Base-by-base conservation (phyloP, 2,888 invertebrate genomes). In the Oligia fasciuncula region DNA sequence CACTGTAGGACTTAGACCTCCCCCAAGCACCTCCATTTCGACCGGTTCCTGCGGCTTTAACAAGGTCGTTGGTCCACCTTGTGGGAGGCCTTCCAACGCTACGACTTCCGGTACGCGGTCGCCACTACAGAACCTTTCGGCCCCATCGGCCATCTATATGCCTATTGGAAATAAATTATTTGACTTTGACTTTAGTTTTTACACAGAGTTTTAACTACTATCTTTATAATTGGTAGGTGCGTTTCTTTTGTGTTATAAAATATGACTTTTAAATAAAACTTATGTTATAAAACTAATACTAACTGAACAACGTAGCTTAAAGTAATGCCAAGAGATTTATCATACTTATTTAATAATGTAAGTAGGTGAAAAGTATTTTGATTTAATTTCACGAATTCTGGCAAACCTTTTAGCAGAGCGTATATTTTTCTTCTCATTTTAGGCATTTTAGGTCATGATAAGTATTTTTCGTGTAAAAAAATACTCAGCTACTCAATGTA, bases 401-500 rank as follows among this genome's bases (percentile, higher is more conserved):
- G 57, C 1, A 35, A 46, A 74, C 19, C 4, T 23, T 54, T 43
- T 1, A 76, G 4, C 9, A 19, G 4, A 46, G 17, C 57, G 6
- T 57, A 4, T 35, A 35, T 71, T 40, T n/a, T 62, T 19, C 8
- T 19, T 65, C 14, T 51, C 51, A 8, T 13, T 51, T 49, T 3
- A 29, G 46, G 11, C 13, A 46, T 8, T n/a, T 40, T 40, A 6
- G 23, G 11, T 29, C 0, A 6, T 23, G 14, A 67, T 4, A n/a
- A 35, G 46, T 46, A 23, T 40, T 71, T 62, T 49, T 49, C 23
- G n/a, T 46, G 19, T 49, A 17, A 65, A 62, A 66, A 54, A 67
- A 60, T 35, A 67, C 14, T n/a, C 13, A 60, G 11, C 1, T 29
- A 29, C 29, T 29, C 65, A 74, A 86, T 86, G 84, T 80, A 75